These are phyloP conservation scores for Diabrotica virgifera DNA, from an alignment of 1,140 invertebrate species.

Conservation along the genomic window DNA sequence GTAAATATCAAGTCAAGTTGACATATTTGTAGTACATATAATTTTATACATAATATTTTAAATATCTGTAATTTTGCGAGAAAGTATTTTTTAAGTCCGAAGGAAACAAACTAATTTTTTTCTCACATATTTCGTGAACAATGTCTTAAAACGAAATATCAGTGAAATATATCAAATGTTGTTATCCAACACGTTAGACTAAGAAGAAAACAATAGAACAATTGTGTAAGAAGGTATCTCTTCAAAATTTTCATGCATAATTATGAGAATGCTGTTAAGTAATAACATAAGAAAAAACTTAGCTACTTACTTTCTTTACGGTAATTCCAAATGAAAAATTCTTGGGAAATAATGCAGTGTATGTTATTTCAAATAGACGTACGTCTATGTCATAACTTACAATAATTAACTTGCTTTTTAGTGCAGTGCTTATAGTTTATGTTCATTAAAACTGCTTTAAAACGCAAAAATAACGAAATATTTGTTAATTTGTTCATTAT, in stretches of 20 bases:
- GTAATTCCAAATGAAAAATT: no score
- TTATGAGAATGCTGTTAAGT: background rate
- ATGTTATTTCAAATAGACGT: no score
- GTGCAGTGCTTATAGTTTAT: no score
- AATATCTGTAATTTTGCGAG: background rate
- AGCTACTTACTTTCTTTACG: no score
- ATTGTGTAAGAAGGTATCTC: background rate
- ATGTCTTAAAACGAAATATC: background rate
- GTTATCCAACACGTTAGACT: background rate
- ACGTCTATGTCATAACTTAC: no score
- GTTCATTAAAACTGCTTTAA: no score
- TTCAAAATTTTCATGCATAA: background rate
- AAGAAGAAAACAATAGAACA: background rate
- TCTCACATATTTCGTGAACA: background rate
- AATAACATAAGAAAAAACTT: background rate
- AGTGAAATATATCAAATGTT: background rate
- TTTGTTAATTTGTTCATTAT: no score
- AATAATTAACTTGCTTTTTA: no score
- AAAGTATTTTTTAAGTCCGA: background rate
- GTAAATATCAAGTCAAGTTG: no score
- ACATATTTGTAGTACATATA: background rate
- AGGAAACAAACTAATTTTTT: background rate
- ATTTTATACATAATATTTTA: background rate
- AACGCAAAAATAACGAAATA: no score
- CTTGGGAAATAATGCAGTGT: no score